phyloP scores from a whole-genome alignment of 2,113 vertebrate genomes.

The Spheniscus mendiculus region DNA sequence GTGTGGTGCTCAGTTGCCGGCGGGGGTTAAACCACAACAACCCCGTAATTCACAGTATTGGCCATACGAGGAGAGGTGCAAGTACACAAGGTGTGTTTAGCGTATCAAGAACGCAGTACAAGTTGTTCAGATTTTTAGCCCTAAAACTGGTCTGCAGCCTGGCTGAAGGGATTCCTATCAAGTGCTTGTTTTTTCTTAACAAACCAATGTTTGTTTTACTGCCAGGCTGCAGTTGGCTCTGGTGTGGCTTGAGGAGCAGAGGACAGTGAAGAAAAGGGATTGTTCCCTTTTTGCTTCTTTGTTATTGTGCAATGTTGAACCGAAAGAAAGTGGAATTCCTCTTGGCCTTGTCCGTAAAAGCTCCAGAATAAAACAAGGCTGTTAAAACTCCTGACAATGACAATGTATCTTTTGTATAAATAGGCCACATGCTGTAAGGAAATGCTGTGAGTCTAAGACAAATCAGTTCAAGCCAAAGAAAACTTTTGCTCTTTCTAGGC shows the following conservation, averaged over 20 bases:
- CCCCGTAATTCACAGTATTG: neutral
- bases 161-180: neutral
- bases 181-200: neutral
- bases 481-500: neutral
- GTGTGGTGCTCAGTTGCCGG: too few species aligned
- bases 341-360: accelerated
- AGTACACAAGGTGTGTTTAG: neutral
- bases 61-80: neutral
- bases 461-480: neutral
- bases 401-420: neutral
- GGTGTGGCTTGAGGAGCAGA: neutral
- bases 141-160: neutral
- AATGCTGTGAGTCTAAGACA: neutral
- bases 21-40: too few species aligned
- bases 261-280: neutral
- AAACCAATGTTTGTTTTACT: neutral
- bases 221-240: neutral
- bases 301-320: neutral
- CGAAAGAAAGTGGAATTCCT: neutral
- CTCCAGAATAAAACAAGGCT: neutral
- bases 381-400: neutral
- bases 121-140: neutral
- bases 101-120: neutral
- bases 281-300: neutral
- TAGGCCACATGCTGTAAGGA: neutral